Evolutionary conservation across 2,113 vertebrate species (phyloP).

Genomic region (Tursiops truncatus): DNA sequence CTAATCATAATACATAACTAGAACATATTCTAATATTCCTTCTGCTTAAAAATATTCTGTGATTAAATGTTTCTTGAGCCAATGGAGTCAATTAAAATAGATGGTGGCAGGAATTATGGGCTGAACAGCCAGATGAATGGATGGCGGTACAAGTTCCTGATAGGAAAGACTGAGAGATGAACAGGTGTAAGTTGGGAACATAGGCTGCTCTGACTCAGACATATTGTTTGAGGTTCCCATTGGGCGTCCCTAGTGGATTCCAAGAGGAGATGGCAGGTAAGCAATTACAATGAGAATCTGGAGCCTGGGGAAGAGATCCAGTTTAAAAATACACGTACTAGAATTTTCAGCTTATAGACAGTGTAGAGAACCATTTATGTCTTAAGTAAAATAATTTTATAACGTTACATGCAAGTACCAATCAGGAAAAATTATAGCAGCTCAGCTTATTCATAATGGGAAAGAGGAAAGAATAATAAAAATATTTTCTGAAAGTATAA

Average conservation of each 20-base stretch:
- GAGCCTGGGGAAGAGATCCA: too few relatives aligned
- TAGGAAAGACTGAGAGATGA: neutral
- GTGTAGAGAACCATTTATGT: neutral
- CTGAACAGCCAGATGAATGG: neutral
- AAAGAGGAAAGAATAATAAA: neutral
- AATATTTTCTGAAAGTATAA: neutral
- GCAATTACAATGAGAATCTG: neutral
- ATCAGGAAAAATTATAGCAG: neutral
- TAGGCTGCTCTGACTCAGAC: neutral
- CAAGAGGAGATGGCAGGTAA: neutral
- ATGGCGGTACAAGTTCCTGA: neutral
- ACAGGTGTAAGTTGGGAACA: too few relatives aligned
- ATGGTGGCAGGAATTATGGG: neutral
- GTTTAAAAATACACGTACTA: neutral
- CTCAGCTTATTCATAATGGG: neutral
- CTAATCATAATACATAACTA: neutral
- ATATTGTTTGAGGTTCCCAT: neutral
- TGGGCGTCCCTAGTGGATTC: neutral
- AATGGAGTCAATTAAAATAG: neutral
- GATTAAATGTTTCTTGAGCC: neutral
- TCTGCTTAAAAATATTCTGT: neutral
- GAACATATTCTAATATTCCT: neutral
- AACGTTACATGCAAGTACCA: neutral
- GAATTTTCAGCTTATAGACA: neutral
- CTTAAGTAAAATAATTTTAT: conserved; percentile 15